Evolutionary conservation across 2,888 invertebrate genomes (phyloP), one percentile per base, ranked within the genome.

Genomic region (Carterocephalus palaemon): DNA sequence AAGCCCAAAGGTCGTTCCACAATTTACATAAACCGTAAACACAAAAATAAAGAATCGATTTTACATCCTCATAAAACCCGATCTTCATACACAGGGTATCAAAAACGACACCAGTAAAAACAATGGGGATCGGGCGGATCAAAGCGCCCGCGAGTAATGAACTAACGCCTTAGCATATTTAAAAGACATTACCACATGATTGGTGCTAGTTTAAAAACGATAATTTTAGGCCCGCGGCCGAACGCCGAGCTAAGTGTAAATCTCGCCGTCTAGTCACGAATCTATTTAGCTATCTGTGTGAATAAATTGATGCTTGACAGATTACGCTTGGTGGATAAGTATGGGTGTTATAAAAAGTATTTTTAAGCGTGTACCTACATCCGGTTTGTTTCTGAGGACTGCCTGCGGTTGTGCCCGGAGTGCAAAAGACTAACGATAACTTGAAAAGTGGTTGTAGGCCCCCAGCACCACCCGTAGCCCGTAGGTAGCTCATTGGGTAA

Each of bases 151-250:
- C 65, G 13, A n/a, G 40, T 58, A 56, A 62, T 60, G 56, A 54
- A 55, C 56, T 53, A 57, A 62, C 65, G 60, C 60, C 62, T 59
- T 55, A 51, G 51, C 66, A 67, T 71, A 70, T 75, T 71, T 69
- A 70, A 75, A 75, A 74, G 53, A 64, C 72, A 75, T 75, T 72
- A 75, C 59, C 46, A 55, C 47, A 40, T 62, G 64, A 75, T 70
- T 67, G 74, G 56, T 49, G 64, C 70, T 75, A 73, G 72, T 74
- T 73, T 70, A 70, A 68, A 73, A 70, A 67, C 67, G 59, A 72
- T 71, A 64, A 69, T 70, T 64, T 68, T 59, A 58, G 54, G 53
- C 51, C 51, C 58, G 53, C 62, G 64, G 62, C 36, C 26, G 29
- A 19, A n/a, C 7, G 4, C 19, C 26, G 23, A n/a, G n/a, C n/a